Conservation (phyloP, 2,888 invertebrate genomes). For the Matsumyia berberina region DNA sequence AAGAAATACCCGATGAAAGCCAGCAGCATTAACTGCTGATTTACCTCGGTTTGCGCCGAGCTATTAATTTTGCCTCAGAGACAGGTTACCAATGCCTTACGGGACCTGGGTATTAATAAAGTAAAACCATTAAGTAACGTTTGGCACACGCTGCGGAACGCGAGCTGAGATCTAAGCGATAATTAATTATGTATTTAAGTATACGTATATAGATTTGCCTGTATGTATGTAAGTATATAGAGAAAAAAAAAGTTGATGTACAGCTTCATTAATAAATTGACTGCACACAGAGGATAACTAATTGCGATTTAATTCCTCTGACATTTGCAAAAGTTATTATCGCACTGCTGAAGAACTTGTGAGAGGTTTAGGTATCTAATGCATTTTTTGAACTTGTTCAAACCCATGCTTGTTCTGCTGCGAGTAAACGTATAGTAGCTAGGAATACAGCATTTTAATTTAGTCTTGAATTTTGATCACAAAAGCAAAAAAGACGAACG, state of each 20-base stretch:
- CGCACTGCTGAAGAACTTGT: background rate
- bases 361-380: background rate
- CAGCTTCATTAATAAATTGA: background rate
- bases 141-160: constrained; percentile 39
- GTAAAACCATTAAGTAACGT: background rate
- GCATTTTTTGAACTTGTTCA: background rate
- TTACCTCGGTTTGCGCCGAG: background rate
- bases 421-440: too few relatives aligned
- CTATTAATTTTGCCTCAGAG: constrained; percentile 3
- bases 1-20: constrained; percentile 1
- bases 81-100: constrained; percentile 12
- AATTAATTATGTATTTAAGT: constrained; percentile 24
- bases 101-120: background rate
- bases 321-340: background rate
- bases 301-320: constrained; percentile 37
- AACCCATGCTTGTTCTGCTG: too few relatives aligned
- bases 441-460: too few relatives aligned
- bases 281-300: background rate
- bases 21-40: background rate
- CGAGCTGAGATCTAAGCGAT: constrained; percentile 18
- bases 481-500: too few relatives aligned
- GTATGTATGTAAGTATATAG: background rate
- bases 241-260: background rate
- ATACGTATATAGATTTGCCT: background rate
- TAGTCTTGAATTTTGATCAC: too few relatives aligned